A percentile compares a stretch with the other conserved stretches of the same genome.
Conservation (phyloP, 2,797 vertebrate species). For the Threskiornis aethiopicus region DNA sequence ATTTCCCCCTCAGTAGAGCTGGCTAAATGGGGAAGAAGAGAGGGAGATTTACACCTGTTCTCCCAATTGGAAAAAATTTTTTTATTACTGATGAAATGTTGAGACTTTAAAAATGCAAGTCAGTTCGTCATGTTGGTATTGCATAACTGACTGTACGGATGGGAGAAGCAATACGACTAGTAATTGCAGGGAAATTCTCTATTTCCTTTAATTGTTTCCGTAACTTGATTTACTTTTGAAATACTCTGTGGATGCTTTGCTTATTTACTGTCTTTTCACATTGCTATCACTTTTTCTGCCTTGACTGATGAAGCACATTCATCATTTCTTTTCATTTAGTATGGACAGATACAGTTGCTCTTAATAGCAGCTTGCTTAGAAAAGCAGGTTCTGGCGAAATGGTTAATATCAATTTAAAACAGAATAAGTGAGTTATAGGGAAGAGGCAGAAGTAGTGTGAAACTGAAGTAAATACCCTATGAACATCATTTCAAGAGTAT, state of each 20-base stretch:
- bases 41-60: background rate
- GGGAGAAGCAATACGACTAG: background rate
- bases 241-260: background rate
- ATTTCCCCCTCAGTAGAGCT: background rate
- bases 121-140: background rate
- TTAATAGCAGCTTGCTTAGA: background rate
- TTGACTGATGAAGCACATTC: conserved; percentile 11
- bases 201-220: conserved; percentile 20
- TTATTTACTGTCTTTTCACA: background rate
- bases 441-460: background rate
- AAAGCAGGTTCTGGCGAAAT: background rate
- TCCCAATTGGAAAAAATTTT: background rate
- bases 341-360: background rate
- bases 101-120: background rate
- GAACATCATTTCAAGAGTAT: background rate
- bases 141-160: background rate
- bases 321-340: conserved; percentile 12
- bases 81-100: background rate
- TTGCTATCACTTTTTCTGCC: background rate
- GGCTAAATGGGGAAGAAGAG: background rate
- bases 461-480: background rate
- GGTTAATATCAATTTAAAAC: background rate
- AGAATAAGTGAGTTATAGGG: background rate
- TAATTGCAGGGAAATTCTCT: conserved; percentile 13
- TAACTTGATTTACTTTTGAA: conserved; percentile 48